Conservation (phyloP, 2,888 invertebrate genomes). For the Gortyna flavago region DNA sequence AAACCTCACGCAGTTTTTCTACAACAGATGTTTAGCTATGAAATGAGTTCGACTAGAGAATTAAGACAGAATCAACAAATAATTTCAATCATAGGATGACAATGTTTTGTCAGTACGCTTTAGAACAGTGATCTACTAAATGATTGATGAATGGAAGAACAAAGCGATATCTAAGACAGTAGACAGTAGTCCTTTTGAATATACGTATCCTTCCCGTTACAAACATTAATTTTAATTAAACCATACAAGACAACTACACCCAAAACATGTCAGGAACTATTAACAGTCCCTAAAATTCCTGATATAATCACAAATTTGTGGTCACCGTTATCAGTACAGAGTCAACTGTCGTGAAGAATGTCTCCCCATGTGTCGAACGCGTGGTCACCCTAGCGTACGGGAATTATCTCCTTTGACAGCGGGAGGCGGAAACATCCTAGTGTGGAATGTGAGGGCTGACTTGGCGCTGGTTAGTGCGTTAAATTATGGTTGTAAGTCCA, state of each 20-base stretch:
- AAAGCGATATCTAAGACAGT: not conserved
- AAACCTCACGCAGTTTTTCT: not conserved
- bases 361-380: conserved; percentile 46
- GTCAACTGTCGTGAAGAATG: conserved; percentile 57
- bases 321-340: conserved; percentile 57
- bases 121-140: not conserved
- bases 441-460: conserved; percentile 29
- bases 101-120: not conserved
- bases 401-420: conserved; percentile 69
- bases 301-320: conserved; percentile 60
- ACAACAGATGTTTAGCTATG: too few species aligned
- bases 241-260: conserved; percentile 50
- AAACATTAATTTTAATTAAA: conserved; percentile 57
- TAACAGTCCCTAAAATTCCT: conserved; percentile 52
- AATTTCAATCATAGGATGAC: not conserved
- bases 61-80: not conserved
- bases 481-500: conserved; percentile 11
- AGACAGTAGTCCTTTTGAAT: not conserved
- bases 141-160: conserved; percentile 3
- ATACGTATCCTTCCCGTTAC: not conserved
- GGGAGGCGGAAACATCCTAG: conserved; percentile 60
- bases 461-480: not conserved
- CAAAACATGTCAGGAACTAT: conserved; percentile 58
- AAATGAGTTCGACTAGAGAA: not conserved
- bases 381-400: conserved; percentile 57